Conservation (phyloP, 2,113 vertebrate genomes). For the Lipophrys pholis region DNA sequence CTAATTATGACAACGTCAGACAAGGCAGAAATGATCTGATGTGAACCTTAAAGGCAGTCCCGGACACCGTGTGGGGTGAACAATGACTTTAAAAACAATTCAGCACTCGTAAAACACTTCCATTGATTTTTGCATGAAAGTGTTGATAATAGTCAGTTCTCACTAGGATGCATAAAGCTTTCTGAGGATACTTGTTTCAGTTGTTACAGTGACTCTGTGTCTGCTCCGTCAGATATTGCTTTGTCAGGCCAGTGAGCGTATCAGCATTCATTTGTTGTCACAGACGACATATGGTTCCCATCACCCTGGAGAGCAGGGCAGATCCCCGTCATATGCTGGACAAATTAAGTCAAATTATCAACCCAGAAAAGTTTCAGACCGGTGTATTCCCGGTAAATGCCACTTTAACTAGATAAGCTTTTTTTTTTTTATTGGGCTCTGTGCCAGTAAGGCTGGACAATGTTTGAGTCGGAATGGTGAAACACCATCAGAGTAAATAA, state of each 20-base stretch:
- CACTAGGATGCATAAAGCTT: background rate
- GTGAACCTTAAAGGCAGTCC: too few species aligned
- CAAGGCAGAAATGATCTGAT: too few species aligned
- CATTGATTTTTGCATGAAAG: background rate
- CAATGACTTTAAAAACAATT: too few species aligned
- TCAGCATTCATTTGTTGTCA: constrained; percentile 36
- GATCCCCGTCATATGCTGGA: constrained; percentile 16
- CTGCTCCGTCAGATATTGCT: constrained; percentile 27
- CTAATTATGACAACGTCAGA: too few species aligned
- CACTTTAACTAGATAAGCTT: background rate
- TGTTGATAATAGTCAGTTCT: background rate
- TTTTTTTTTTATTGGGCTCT: background rate
- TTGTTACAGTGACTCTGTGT: constrained; percentile 10
- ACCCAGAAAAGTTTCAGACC: constrained; percentile 22
- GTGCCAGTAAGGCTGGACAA: background rate
- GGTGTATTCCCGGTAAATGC: background rate
- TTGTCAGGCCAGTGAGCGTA: constrained; percentile 22
- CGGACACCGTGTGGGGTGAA: too few species aligned
- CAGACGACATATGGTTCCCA: constrained; percentile 36
- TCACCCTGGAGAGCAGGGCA: constrained; percentile 36
- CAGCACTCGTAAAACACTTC: too few species aligned
- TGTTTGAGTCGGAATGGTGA: background rate
- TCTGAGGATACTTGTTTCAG: constrained; percentile 3
- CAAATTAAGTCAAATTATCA: constrained; percentile 43
- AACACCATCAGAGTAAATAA: background rate